Conservation (phyloP, 2,888 invertebrate species). For the Dryadula phaetusa region DNA sequence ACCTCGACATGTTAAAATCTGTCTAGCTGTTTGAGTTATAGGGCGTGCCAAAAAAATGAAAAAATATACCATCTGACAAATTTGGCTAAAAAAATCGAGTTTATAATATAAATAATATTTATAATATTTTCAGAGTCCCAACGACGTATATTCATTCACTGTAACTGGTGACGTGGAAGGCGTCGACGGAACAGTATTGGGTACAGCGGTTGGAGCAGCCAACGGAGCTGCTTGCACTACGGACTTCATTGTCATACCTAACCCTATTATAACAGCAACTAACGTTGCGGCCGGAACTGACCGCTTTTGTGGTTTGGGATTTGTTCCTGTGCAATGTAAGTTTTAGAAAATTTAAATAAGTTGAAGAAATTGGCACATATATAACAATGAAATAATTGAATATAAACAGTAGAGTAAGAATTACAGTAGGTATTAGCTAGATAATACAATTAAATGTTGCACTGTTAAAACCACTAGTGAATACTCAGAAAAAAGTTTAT, state of each 20-base stretch:
- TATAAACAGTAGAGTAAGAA: too few species aligned
- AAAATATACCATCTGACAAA: too few species aligned
- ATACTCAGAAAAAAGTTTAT: too few species aligned
- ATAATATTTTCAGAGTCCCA: constrained; percentile 54
- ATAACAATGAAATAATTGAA: too few species aligned
- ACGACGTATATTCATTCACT: constrained; percentile 87
- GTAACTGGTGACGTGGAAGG: constrained; percentile 88
- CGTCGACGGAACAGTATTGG: constrained; percentile 85
- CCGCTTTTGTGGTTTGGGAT: constrained; percentile 90
- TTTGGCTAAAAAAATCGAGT: too few species aligned
- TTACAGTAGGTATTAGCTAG: too few species aligned
- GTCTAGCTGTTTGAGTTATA: too few species aligned
- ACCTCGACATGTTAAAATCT: too few species aligned
- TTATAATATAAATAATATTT: not conserved
- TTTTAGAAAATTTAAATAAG: too few species aligned
- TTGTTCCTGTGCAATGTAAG: constrained; percentile 87
- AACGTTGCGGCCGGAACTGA: constrained; percentile 81
- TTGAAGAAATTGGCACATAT: not conserved
- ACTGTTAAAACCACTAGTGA: too few species aligned
- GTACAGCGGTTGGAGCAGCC: constrained; percentile 81
- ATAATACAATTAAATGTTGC: too few species aligned
- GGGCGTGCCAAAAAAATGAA: too few species aligned
- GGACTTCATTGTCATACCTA: constrained; percentile 90
- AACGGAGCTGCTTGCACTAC: constrained; percentile 86
- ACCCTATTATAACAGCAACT: constrained; percentile 79